Evolutionary conservation across 2,113 vertebrate genomes (phyloP), one percentile per base, ranked within the genome.

Genomic region (Tylochromis polylepis): DNA sequence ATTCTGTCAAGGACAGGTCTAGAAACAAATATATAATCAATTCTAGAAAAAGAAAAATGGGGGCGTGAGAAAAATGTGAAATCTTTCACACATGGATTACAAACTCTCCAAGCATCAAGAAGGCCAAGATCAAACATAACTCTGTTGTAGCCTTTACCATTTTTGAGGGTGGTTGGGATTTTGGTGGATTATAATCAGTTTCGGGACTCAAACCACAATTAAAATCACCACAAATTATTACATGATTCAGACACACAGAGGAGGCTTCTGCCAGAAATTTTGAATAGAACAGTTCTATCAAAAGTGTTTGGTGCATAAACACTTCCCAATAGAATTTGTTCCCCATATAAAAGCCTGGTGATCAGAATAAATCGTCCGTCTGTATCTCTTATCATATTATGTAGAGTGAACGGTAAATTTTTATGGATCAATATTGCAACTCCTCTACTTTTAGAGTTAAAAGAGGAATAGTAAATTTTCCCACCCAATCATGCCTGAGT

Each of bases 41-140:
- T 58, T 58, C 56, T 58, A 6, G 24, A 58, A 0, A 58, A 58
- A 27, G 56, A 27, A 58, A 4, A 58, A 27, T 27, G 22, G 22
- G 56, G 12, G 0, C 0, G 2, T 1, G 22, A 57, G 56, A 58
- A 15, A 58, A 57, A 1, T 57, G 1, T 31, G n/a, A n/a, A 1
- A 22, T 57, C 22, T 57, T 57, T 57, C 1, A 57, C 56, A 27
- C 27, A 22, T 57, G 22, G 22, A 57, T 57, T 57, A 57, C 56
- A 57, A 57, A 57, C 22, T 57, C 11, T 57, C 0, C 55, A 57
- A 22, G 56, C 0, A 58, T 58, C 6, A 15, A 58, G 27, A 58
- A 15, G 2, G 4, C 4, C 56, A 58, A 58, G 22, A 58, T 27
- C 56, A 12, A 58, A 0, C 56, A 58, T 0, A 27, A 27, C 11